Evolutionary conservation across 2,888 invertebrate genomes (phyloP).

Genomic region (Prionchulus punctatus): DNA sequence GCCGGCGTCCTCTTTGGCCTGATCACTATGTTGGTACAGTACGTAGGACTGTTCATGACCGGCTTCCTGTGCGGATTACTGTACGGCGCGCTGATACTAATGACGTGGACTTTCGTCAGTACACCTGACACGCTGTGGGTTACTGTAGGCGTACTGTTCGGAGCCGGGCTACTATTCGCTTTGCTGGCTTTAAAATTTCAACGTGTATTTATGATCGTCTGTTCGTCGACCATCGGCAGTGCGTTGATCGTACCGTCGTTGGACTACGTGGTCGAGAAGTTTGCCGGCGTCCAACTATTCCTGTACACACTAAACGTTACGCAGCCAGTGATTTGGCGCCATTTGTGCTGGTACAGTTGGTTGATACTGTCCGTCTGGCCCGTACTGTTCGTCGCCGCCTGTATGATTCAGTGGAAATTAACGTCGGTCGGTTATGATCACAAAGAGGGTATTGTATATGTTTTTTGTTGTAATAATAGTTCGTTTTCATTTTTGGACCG

Average conservation of each 20-base stretch:
- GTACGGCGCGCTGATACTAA: conserved; percentile 28
- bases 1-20: conserved; percentile 59
- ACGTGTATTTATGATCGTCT: conserved; percentile 55
- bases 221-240: conserved; percentile 58
- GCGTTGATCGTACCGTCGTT: conserved; percentile 52
- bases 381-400: conserved; percentile 49
- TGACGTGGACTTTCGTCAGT: conserved; percentile 31
- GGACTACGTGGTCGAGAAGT: conserved; percentile 57
- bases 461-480: no score
- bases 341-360: conserved; percentile 55
- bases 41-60: conserved; percentile 62
- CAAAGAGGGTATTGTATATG: conserved; percentile 35
- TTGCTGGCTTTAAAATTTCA: conserved; percentile 57
- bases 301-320: conserved; percentile 47
- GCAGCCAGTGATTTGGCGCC: not conserved
- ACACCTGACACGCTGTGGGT: conserved; percentile 49
- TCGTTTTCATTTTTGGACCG: no score
- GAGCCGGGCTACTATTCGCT: conserved; percentile 51
- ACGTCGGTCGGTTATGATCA: conserved; percentile 47
- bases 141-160: conserved; percentile 50
- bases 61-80: conserved; percentile 57
- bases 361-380: conserved; percentile 57
- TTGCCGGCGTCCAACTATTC: conserved; percentile 50
- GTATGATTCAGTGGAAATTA: conserved; percentile 51
- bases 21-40: conserved; percentile 63